A percentile compares a stretch with the other conserved stretches of the same genome.
Evolutionary conservation across 1,140 invertebrate genomes (phyloP).

Genomic region (Alviniconcha marisindica): DNA sequence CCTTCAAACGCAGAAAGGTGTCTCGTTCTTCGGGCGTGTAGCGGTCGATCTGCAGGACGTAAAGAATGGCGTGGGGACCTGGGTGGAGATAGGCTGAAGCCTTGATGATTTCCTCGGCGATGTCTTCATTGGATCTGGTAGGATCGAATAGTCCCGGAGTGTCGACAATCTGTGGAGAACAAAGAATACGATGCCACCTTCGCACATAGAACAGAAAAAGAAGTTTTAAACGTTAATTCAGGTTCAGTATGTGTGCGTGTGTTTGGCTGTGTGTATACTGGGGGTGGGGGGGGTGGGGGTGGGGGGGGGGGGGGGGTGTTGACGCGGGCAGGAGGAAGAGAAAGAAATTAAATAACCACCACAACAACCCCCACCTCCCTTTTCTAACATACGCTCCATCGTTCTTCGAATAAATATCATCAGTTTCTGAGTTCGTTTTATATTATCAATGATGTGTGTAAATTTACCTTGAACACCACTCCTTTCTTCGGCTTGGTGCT

Average conservation of each 20-base stretch:
- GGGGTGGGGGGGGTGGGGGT: no score
- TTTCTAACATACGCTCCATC: not conserved
- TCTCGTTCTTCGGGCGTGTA: constrained; percentile 39
- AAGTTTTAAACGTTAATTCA: not conserved
- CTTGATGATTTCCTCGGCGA: constrained; percentile 36
- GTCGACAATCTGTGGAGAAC: constrained; percentile 33
- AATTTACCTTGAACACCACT: not conserved
- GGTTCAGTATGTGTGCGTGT: not conserved
- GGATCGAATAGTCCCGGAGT: constrained; percentile 47
- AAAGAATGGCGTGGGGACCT: constrained; percentile 41
- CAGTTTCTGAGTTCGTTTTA: not conserved
- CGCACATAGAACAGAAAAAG: not conserved
- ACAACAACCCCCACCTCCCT: not conserved
- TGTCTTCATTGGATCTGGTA: constrained; percentile 12
- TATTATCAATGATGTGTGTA: not conserved
- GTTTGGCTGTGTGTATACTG: not conserved
- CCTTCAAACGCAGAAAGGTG: constrained; percentile 33
- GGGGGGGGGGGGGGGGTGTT: no score
- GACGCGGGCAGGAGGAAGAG: no score
- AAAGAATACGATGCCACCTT: not conserved
- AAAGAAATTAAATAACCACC: not conserved
- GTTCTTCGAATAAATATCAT: no score
- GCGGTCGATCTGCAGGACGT: constrained; percentile 26
- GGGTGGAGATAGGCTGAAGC: constrained; percentile 36
- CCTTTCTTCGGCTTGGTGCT: not conserved